Evolutionary conservation across 2,888 invertebrate species (phyloP), one percentile per base, ranked within the genome.

Genomic region (Tenodera sinensis): DNA sequence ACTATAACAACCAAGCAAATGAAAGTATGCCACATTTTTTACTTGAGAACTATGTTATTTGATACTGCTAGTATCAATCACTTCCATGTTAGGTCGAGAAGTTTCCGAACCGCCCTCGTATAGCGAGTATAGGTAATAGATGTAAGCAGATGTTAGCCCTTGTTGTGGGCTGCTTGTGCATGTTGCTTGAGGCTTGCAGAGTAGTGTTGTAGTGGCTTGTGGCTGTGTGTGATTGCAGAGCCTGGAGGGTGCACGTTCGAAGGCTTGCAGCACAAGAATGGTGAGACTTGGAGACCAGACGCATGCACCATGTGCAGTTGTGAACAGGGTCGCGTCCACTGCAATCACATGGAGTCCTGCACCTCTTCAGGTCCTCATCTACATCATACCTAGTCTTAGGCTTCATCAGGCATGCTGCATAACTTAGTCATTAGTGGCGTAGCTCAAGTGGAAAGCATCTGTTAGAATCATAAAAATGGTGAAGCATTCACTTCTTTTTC

Each of bases 261-360:
- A 87, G 96, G 95, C 0, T 94, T 94, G 90, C 93, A 93, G 90
- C 96, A 96, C 93, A 93, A 94, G 0, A 96, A 97, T 90, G 96
- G 96, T 1, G 96, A 97, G 91, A 95, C 94, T 88, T 96, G 96
- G 95, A 93, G 93, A 89, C 96, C 96, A 91, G 96, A 96, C 92
- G 95, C 95, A 91, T 97, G 97, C 92, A 96, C 96, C 0, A 94
- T 95, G 34, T 98, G 98, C 92, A 94, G 95, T 84, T 98, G 98
- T 92, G 93, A 93, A 87, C 93, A 94, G 30, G 96, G 97, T 0
- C 94, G 95, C 83, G 95, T 96, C 84, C 93, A 94, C 86, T 96
- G 96, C 92, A 93, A 91, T 89, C 93, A 93, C 9, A 92, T 93
- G 89, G 92, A 92, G 3, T 94, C 94, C 91, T 96, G 96, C 93